Percentiles rank a stretch among this genome's conserved stretches.
Conservation (phyloP, 2,797 vertebrate genomes). For the Epinephelus coioides region DNA sequence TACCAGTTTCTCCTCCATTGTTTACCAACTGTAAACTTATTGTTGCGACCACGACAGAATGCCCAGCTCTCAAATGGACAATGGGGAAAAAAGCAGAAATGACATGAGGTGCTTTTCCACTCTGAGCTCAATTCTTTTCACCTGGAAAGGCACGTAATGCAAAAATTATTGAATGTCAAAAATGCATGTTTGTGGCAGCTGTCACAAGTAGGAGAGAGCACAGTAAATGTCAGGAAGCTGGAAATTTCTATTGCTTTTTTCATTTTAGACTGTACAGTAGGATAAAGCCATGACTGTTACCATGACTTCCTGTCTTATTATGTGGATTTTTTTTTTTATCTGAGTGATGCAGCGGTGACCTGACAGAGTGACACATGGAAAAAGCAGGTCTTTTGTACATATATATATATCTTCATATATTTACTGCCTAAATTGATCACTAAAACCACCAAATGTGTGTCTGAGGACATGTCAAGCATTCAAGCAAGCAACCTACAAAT, state of each 20-base stretch:
- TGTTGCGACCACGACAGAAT: no score
- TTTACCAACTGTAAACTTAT: no score
- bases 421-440: background rate
- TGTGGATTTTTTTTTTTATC: constrained; percentile 11
- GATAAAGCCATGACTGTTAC: background rate
- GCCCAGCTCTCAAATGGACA: no score
- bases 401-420: background rate
- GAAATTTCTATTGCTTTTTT: constrained; percentile 1
- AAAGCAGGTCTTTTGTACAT: background rate
- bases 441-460: no score
- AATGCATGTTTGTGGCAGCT: background rate
- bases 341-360: background rate
- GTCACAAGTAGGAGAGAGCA: background rate
- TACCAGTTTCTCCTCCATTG: no score
- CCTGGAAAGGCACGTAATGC: no score
- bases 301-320: constrained; percentile 9
- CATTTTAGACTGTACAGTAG: background rate
- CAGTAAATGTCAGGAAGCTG: constrained; percentile 33
- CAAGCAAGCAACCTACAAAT: background rate
- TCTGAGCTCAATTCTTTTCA: no score
- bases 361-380: no score
- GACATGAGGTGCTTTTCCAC: no score
- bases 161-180: no score
- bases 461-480: no score
- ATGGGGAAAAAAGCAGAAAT: no score